Percentiles rank a stretch among this genome's conserved stretches.
These are phyloP conservation scores for Rhinolophus sinicus DNA, from an alignment of 2,113 vertebrate species.

Conservation along the genomic window DNA sequence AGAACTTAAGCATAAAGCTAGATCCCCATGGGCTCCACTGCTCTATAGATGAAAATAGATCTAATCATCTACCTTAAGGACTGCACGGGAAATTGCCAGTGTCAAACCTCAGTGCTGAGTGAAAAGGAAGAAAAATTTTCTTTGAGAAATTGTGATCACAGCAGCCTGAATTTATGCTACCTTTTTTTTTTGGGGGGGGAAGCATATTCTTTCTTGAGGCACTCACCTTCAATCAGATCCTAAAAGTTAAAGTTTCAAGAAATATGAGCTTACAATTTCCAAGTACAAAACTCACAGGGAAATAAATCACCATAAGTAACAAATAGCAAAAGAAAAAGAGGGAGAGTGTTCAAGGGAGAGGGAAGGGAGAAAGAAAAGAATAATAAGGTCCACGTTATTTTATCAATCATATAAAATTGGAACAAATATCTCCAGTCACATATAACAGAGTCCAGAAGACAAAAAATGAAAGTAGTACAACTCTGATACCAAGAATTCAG, in stretches of 20 bases:
- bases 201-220: neutral
- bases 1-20: neutral
- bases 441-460: neutral
- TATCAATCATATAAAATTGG: neutral
- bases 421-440: neutral
- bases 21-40: neutral
- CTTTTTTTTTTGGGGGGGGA: too few species aligned
- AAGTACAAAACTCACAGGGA: neutral
- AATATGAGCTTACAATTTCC: neutral
- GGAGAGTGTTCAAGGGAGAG: too few species aligned
- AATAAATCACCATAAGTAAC: neutral
- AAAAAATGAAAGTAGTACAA: neutral
- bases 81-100: neutral
- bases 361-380: neutral
- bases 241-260: neutral
- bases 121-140: neutral
- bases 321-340: neutral
- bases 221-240: neutral
- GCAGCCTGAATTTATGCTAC: neutral
- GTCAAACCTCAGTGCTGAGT: neutral
- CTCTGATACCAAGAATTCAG: neutral
- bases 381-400: neutral
- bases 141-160: neutral
- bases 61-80: neutral
- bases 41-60: neutral